Evolutionary conservation across 2,113 vertebrate species (phyloP), one percentile per base, ranked within the genome.

Genomic region (Polypterus bichir): DNA sequence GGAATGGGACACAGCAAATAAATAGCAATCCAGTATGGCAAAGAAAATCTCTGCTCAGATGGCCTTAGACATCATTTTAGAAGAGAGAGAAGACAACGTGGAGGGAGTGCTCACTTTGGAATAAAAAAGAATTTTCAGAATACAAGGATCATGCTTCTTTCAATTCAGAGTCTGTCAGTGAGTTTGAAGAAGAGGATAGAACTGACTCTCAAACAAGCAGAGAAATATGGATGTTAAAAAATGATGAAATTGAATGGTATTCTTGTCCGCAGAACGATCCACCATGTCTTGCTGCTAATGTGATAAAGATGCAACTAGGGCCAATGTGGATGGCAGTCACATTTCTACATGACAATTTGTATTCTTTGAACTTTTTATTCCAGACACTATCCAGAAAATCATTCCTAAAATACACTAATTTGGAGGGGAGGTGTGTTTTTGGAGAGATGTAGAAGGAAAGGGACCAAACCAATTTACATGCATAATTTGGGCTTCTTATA

Each of bases 391-490:
- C 46, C 47, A 65, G 59, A 65, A 65, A 64, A 68, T 48, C 7
- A 57, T 64, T n/a, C n/a, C n/a, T n/a, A n/a, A 44, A 70, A 47
- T 68, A 61, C 62, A 70, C 61, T 44, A 57, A 70, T 68, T 64
- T 70, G 11, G 65, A 64, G 9, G 27, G 27, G 27, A n/a, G 27
- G 27, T 2, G 2, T 27, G 27, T 27, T 27, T 27, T 27, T 27
- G 27, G 27, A 27, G 27, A 27, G 53, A 57, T 7, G 9, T 70
- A 59, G 59, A 64, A 68, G 59, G 62, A 65, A 9, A 65, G 49
- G 49, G 66, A 70, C 59, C n/a, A n/a, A n/a, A n/a, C n/a, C 27
- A 9, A 64, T 59, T 64, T 64, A 47, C 3, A 63, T 60, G 51
- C 52, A 7, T 68, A 61, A 49, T 51, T 70, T 70, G 62, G 59